Conservation (phyloP, 2,888 invertebrate genomes). For the Zeuzera pyrina region DNA sequence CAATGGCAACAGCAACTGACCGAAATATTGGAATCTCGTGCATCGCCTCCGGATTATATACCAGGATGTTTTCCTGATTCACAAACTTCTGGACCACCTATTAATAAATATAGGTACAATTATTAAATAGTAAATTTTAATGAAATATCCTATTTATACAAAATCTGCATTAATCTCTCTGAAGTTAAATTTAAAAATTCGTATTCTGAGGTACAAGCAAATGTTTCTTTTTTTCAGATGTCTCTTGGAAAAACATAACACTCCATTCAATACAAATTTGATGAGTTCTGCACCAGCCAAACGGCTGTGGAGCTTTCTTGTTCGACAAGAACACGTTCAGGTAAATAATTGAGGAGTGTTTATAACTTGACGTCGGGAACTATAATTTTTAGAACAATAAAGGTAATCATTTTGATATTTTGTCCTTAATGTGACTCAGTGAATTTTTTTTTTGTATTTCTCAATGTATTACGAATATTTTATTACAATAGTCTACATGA, state of each 20-base stretch:
- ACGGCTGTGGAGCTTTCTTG: constrained; percentile 93
- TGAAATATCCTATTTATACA: not conserved
- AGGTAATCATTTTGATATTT: too few relatives aligned
- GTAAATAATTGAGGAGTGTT: too few relatives aligned
- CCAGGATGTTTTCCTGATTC: constrained; percentile 92
- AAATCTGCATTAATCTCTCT: not conserved
- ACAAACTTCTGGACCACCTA: constrained; percentile 82
- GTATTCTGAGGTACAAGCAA: not conserved
- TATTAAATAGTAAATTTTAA: not conserved
- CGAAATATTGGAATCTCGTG: constrained; percentile 82
- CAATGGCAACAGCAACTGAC: constrained; percentile 91
- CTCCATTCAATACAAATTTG: constrained; percentile 87
- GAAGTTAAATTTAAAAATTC: not conserved
- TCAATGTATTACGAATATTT: too few relatives aligned
- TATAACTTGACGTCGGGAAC: too few relatives aligned
- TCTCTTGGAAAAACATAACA: constrained; percentile 92
- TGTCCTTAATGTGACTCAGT: too few relatives aligned
- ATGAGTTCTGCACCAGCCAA: constrained; percentile 83
- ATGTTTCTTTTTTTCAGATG: constrained; percentile 74
- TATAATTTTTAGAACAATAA: too few relatives aligned
- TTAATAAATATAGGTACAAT: constrained; percentile 87
- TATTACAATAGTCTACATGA: too few relatives aligned
- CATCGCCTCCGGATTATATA: constrained; percentile 90
- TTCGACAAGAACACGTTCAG: constrained; percentile 93
- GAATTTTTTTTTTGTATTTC: too few relatives aligned